Evolutionary conservation across 1,140 invertebrate genomes (phyloP).

Genomic region (Agrilus planipennis): DNA sequence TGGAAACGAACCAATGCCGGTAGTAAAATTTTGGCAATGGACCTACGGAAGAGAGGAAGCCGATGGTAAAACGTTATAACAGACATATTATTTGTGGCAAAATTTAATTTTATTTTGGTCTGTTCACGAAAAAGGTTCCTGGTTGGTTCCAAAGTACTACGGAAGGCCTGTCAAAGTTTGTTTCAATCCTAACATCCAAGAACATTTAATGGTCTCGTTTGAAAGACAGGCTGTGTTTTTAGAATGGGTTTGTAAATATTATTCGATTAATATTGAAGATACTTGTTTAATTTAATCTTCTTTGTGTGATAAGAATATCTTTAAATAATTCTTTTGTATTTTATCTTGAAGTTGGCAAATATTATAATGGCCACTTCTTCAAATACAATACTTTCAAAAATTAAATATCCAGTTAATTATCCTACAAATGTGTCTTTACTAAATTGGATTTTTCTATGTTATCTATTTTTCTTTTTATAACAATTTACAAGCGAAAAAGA

Average conservation of each 20-base stretch:
- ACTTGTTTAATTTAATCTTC: no score
- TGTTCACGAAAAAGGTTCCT: neutral
- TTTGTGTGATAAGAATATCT: no score
- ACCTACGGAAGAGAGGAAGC: conserved; percentile 36
- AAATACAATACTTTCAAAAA: no score
- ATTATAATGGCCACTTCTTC: no score
- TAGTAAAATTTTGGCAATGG: conserved; percentile 44
- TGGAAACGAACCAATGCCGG: conserved; percentile 33
- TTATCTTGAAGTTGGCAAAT: no score
- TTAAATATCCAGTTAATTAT: no score
- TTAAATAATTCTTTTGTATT: no score
- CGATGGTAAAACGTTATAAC: conserved; percentile 32
- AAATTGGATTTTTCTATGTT: no score
- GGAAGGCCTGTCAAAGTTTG: conserved; percentile 25
- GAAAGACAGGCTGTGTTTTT: conserved; percentile 30
- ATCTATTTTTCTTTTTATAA: no score
- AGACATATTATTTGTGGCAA: neutral
- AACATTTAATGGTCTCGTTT: conserved; percentile 32
- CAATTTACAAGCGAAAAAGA: no score
- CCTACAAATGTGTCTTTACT: no score
- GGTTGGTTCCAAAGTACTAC: neutral
- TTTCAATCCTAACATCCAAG: conserved; percentile 29
- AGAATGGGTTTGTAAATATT: conserved; percentile 31
- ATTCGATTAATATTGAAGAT: no score
- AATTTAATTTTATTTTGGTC: conserved; percentile 1